phyloP scores from a whole-genome alignment of 23 tunicate species.

The Ascidia mentula region DNA sequence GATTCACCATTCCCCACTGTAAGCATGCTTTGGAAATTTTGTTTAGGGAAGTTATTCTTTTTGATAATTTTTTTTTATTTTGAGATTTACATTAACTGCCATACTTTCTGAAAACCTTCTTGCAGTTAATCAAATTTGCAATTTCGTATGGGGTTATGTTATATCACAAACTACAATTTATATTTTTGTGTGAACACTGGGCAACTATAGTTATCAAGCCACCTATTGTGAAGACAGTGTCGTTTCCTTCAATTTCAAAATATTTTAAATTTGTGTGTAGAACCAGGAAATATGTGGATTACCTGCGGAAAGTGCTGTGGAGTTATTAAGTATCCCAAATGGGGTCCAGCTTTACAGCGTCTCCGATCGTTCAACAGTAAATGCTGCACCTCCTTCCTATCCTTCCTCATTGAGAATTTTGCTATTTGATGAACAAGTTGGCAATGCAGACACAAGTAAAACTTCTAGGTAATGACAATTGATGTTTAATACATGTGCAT shows the following conservation, averaged over 20 bases:
- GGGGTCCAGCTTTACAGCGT: constrained; percentile 72
- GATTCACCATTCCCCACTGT: not conserved
- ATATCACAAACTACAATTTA: too few relatives aligned
- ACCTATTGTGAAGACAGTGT: too few relatives aligned
- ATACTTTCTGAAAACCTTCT: too few relatives aligned
- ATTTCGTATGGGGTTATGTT: not conserved
- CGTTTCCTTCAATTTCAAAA: not conserved
- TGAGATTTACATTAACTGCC: too few relatives aligned
- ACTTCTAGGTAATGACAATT: not conserved
- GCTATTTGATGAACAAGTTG: constrained; percentile 14
- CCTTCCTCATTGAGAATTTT: constrained; percentile 45
- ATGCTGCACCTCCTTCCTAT: constrained; percentile 68
- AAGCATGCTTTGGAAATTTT: not conserved
- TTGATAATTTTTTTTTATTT: too few relatives aligned
- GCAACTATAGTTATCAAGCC: not conserved
- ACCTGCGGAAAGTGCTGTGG: constrained; percentile 29
- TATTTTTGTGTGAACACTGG: not conserved
- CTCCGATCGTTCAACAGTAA: constrained; percentile 33
- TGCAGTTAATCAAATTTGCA: not conserved
- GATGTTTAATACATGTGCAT: too few relatives aligned
- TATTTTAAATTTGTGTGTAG: not conserved
- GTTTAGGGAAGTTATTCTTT: not conserved
- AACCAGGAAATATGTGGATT: not conserved
- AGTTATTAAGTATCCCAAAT: constrained; percentile 52
- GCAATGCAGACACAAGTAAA: not conserved